These are phyloP conservation scores for Blastobasis lacticolella DNA, from an alignment of 2,888 invertebrate genomes.

Conservation along the genomic window DNA sequence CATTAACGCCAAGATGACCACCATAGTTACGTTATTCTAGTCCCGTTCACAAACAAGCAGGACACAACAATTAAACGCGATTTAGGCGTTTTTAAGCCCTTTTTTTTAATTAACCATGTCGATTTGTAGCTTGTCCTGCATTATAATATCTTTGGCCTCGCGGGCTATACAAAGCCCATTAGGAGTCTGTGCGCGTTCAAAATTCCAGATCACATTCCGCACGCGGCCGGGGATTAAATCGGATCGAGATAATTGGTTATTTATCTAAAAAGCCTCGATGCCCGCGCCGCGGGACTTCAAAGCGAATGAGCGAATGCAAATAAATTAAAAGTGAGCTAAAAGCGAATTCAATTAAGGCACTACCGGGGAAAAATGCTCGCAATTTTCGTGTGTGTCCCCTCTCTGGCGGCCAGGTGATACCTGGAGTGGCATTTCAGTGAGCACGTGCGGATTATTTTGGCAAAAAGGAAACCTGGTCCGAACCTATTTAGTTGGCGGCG, in stretches of 20 bases:
- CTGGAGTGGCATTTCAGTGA: too few species aligned
- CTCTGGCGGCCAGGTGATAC: slow-evolving; percentile 6
- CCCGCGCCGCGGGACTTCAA: slow-evolving; percentile 44
- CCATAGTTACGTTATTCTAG: too few species aligned
- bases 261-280: slow-evolving; percentile 53
- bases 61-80: too few species aligned
- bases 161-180: slow-evolving; percentile 8
- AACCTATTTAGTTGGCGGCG: too few species aligned
- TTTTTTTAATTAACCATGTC: too few species aligned
- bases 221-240: slow-evolving; percentile 39
- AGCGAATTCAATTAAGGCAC: slow-evolving; percentile 62
- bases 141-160: too few species aligned
- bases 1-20: too few species aligned
- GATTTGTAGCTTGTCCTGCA: too few species aligned
- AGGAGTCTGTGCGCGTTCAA: slow-evolving; percentile 21
- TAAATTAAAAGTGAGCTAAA: slow-evolving; percentile 63
- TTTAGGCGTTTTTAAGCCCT: too few species aligned
- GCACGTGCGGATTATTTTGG: too few species aligned
- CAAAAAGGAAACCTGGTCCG: too few species aligned
- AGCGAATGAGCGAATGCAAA: slow-evolving; percentile 53
- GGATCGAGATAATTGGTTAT: slow-evolving; percentile 63
- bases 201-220: slow-evolving; percentile 36
- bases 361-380: slow-evolving; percentile 39
- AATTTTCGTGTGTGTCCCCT: slow-evolving; percentile 20
- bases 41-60: too few species aligned